Conservation (phyloP, 1,140 invertebrate species). For the Sitophilus oryzae region DNA sequence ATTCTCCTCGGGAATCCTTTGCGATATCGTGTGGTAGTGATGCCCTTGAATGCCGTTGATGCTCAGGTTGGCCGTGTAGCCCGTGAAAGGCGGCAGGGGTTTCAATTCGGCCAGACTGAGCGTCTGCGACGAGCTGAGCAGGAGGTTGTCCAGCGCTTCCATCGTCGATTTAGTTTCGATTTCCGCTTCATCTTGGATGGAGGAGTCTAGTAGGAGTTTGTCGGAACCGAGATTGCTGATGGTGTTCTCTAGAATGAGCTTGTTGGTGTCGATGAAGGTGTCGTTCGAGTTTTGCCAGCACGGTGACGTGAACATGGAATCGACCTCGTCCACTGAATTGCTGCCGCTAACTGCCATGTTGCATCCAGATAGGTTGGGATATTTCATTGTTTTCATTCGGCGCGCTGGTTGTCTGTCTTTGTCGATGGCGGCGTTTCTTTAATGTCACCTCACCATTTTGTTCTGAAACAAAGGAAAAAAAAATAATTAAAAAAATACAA, state of each 20-base stretch:
- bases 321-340: slow-evolving; percentile 41
- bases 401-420: slow-evolving; percentile 2
- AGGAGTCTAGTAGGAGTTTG: slow-evolving; percentile 45
- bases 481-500: background rate
- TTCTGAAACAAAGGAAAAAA: slow-evolving; percentile 16
- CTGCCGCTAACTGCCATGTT: slow-evolving; percentile 45
- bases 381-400: slow-evolving; percentile 44
- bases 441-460: slow-evolving; percentile 21
- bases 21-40: slow-evolving; percentile 76
- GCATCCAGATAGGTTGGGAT: slow-evolving; percentile 44
- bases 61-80: slow-evolving; percentile 73
- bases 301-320: slow-evolving; percentile 39
- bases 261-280: slow-evolving; percentile 41
- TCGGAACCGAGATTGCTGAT: slow-evolving; percentile 44
- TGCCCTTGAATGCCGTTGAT: slow-evolving; percentile 82
- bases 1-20: slow-evolving; percentile 58
- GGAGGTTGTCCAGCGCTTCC: slow-evolving; percentile 58
- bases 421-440: slow-evolving; percentile 12
- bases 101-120: slow-evolving; percentile 72
- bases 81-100: slow-evolving; percentile 78
- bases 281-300: slow-evolving; percentile 42
- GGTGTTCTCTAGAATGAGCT: slow-evolving; percentile 36
- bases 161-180: slow-evolving; percentile 50
- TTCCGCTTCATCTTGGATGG: slow-evolving; percentile 44
- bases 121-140: slow-evolving; percentile 53